Evolutionary conservation across 2,888 invertebrate species (phyloP).

Genomic region (Mythimna albipuncta): DNA sequence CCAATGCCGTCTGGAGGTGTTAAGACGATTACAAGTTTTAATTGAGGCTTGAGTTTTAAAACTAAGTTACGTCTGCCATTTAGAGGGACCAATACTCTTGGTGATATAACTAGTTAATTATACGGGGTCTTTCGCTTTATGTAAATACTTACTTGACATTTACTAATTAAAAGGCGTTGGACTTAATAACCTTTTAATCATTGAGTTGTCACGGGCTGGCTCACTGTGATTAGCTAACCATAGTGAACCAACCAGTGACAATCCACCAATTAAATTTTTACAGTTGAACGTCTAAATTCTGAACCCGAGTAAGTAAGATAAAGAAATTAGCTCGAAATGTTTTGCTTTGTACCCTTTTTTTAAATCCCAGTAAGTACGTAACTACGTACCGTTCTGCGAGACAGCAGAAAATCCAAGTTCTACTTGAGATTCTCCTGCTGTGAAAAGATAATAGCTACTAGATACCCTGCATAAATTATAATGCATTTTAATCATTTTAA

Average conservation of each 20-base stretch:
- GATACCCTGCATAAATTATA: slow-evolving; percentile 17
- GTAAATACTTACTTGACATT: slow-evolving; percentile 25
- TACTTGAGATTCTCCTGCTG: slow-evolving; percentile 4
- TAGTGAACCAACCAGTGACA: too few relatives aligned
- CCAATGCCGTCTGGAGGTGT: slow-evolving; percentile 53
- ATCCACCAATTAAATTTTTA: slow-evolving; percentile 12
- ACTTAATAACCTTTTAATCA: slow-evolving; percentile 30
- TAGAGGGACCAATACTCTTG: slow-evolving; percentile 31
- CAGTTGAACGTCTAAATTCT: not conserved
- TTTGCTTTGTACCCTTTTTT: slow-evolving; percentile 17
- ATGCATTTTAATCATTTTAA: not conserved
- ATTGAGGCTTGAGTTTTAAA: slow-evolving; percentile 55
- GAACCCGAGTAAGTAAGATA: slow-evolving; percentile 16
- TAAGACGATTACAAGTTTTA: slow-evolving; percentile 59
- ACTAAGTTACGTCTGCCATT: slow-evolving; percentile 50
- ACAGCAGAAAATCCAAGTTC: slow-evolving; percentile 17
- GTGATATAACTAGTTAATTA: slow-evolving; percentile 38
- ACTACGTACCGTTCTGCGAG: slow-evolving; percentile 16
- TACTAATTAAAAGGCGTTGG: slow-evolving; percentile 15
- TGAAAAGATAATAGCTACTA: slow-evolving; percentile 17
- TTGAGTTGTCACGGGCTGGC: slow-evolving; percentile 22
- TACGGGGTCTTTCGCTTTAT: slow-evolving; percentile 18
- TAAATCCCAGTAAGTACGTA: slow-evolving; percentile 10
- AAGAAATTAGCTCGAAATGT: slow-evolving; percentile 19
- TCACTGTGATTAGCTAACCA: not conserved